Conservation (phyloP, 2,797 vertebrate species). For the Presbytis comata region DNA sequence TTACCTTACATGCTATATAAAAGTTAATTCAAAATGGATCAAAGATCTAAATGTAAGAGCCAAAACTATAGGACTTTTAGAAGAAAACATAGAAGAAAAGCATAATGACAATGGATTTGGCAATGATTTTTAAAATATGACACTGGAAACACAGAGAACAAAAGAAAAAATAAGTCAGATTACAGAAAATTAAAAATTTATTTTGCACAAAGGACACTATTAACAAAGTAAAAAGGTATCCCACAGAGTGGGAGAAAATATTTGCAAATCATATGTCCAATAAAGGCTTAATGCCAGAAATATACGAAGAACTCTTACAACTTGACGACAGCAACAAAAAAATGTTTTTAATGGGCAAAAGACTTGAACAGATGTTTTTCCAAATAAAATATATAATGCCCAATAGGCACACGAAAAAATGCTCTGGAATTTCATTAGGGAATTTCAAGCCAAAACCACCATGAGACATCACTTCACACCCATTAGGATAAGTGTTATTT, state of each 20-base stretch:
- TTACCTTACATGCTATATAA: neutral
- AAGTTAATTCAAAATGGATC: neutral
- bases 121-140: neutral
- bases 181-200: neutral
- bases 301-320: neutral
- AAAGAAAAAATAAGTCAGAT: neutral
- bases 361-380: neutral
- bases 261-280: neutral
- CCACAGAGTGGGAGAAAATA: neutral
- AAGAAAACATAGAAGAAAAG: neutral
- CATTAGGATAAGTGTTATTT: neutral
- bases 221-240: neutral
- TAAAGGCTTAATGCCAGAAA: neutral
- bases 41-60: neutral
- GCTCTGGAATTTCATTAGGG: neutral
- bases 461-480: neutral
- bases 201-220: neutral
- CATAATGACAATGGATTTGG: neutral
- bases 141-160: neutral
- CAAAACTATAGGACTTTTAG: neutral
- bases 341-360: neutral
- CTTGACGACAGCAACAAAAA: neutral
- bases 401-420: neutral
- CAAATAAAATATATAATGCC: neutral
- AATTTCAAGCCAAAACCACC: neutral